Conservation (phyloP, 2,113 vertebrate species). For the Tachuris rubrigastra region DNA sequence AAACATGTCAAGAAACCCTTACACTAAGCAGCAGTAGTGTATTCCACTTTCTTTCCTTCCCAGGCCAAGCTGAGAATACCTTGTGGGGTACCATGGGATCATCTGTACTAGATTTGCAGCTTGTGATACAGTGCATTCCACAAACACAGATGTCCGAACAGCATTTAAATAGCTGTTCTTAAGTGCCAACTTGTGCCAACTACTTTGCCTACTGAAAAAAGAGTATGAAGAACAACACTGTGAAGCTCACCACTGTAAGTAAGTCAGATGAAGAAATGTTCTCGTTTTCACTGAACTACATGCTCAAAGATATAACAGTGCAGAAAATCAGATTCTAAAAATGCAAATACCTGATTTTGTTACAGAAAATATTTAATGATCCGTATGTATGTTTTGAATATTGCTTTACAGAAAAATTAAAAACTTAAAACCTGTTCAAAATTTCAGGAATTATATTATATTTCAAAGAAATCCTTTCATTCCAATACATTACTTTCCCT, state of each 20-base stretch:
- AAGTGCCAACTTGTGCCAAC: not conserved
- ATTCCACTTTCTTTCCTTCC: not conserved
- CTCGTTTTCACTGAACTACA: not conserved
- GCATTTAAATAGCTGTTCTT: not conserved
- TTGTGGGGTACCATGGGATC: not conserved
- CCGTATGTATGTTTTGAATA: not conserved
- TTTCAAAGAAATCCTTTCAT: not conserved
- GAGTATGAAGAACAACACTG: not conserved
- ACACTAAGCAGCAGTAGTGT: not conserved
- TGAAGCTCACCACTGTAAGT: not conserved
- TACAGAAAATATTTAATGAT: not conserved
- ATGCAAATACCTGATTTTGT: not conserved
- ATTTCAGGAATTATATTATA: not conserved
- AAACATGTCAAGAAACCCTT: not conserved
- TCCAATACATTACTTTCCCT: not conserved
- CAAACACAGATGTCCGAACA: not conserved
- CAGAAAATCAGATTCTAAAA: not conserved
- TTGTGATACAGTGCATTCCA: not conserved
- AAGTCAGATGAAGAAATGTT: not conserved
- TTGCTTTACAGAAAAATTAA: not conserved
- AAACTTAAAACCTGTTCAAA: not conserved
- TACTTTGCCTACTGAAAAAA: not conserved
- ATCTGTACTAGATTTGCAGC: not conserved
- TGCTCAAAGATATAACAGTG: not conserved
- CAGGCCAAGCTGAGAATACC: not conserved